Base-by-base conservation (phyloP, 2,888 invertebrate genomes). In the Oligia fasciuncula region DNA sequence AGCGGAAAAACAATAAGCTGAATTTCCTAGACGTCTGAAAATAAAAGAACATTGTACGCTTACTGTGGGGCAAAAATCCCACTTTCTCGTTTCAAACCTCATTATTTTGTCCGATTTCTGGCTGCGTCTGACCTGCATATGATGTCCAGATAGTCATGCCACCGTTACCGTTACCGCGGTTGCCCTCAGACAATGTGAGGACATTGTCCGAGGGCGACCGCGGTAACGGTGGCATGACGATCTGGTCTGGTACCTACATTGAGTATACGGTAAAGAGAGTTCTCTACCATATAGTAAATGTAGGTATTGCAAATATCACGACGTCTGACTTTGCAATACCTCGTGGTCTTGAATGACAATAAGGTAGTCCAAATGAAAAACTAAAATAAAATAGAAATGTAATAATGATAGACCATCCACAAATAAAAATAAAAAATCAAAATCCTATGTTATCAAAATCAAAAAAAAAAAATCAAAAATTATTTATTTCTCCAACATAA, bases 1-100 rank as follows among this genome's bases (percentile, higher is more conserved):
- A 81, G 90, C 90, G 89, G 69, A 19, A 23, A 79, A 14, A 0
- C 35, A 29, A 13, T 57, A 43, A 57, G 43, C 66, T 49, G 4
- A 17, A 43, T 43, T 49, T 13, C 3, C 6, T 46, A 46, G n/a
- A 69, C 17, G 17, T 8, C 67, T 35, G 43, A 13, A 65, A 40
- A 35, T 35, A 40, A 71, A 6, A 70, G 9, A 23, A 35, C 23
- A 23, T 63, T 29, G 0, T n/a, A 46, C 17, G 9, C 23, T 54
- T 23, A 9, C 23, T 9, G 9, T 23, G 57, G 8, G n/a, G 9
- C 5, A 29, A n/a, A 19, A n/a, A 40, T 1, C n/a, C 14, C 43
- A 5, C 5, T 19, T 49, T 29, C 5, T 68, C 5, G 13, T 29
- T 49, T 29, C 29, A 46, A 68, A 68, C n/a, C 11, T 68, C 17